Base-by-base conservation (phyloP, 2,113 vertebrate species). In the Campylomormyrus tamandua region DNA sequence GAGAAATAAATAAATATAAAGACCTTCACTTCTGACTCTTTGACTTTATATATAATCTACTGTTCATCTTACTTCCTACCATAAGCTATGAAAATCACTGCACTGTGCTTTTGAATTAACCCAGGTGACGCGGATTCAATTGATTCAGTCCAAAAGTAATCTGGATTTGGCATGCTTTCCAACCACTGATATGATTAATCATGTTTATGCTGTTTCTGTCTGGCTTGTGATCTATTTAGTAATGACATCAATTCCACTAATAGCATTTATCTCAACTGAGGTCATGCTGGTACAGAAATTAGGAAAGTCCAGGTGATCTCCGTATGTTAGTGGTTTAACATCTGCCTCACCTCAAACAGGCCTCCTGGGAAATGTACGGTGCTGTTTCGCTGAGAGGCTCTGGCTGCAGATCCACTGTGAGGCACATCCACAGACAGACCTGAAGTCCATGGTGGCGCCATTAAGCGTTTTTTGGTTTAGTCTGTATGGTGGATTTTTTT, bases 61-160 rank as follows among this genome's bases (percentile, higher is more conserved):
- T 15, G 5, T 21, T 56, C 48, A 27, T 87, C 49, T 39, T 21
- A 35, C 85, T 86, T 86, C 50, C 24, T 27, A 50, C 48, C 48
- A 7, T 10, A 48, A 50, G 13, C 50, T 35, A 53, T 53, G 42
- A 35, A 52, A 87, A 84, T 39, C 49, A 52, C 31, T 87, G 27
- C 77, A 10, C 88, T 66, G 56, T 70, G 31, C 24, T 77, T 89
- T 89, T 70, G n/a, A 74, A 74, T 77, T 17, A 89, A 19, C 48
- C 35, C 46, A 42, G 62, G 9, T 56, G 74, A 56, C 52, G 49
- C 21, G 80, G 50, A 49, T 83, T 84, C 58, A 62, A 45, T 27
- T 87, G 58, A 80, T 80, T 80, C 74, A 80, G 35, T 80, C 31
- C 74, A 2, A 80, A 70, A 77, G 88, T 77, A 27, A 74, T 80